A percentile compares a stretch with the other conserved stretches of the same genome.
Evolutionary conservation across 92 coral and sea anemone species (phyloP).

Genomic region (Blastomussa wellsi): DNA sequence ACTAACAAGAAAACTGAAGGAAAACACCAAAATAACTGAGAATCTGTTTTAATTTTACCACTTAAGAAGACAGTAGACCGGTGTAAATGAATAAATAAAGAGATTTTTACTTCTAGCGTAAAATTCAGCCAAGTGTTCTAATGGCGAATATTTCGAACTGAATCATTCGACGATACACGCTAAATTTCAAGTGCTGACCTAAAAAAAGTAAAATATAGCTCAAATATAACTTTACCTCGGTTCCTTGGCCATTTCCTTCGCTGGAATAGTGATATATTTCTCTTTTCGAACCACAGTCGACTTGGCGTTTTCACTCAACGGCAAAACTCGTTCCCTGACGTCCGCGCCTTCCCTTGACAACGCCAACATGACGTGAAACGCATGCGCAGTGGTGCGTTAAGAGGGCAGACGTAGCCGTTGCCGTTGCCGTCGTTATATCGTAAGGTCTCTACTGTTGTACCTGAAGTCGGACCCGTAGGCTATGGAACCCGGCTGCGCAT

Average conservation of each 20-base stretch:
- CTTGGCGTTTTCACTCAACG: constrained; percentile 35
- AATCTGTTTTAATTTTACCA: constrained; percentile 28
- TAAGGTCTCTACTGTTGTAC: constrained; percentile 50
- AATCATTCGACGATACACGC: constrained; percentile 23
- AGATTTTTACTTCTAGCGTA: constrained; percentile 37
- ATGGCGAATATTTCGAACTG: constrained; percentile 29
- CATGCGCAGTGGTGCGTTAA: constrained; percentile 39
- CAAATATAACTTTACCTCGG: constrained; percentile 14
- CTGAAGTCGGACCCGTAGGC: too few relatives aligned
- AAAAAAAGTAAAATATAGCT: too few relatives aligned
- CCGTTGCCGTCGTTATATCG: constrained; percentile 45
- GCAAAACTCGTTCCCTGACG: constrained; percentile 46
- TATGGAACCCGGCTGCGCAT: too few relatives aligned
- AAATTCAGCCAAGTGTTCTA: constrained; percentile 23
- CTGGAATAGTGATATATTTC: too few relatives aligned
- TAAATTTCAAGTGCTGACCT: constrained; percentile 8
- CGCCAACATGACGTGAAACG: constrained; percentile 33
- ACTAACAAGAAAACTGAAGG: constrained; percentile 30
- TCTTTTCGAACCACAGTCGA: too few relatives aligned
- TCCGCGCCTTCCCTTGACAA: constrained; percentile 38
- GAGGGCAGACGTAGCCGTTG: constrained; percentile 44
- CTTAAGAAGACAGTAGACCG: constrained; percentile 37
- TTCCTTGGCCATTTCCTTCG: too few relatives aligned
- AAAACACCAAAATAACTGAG: constrained; percentile 35
- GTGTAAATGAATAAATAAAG: constrained; percentile 37